Evolutionary conservation across 2,888 invertebrate genomes (phyloP), one percentile per base, ranked within the genome.

Genomic region (Chironomus riparius): DNA sequence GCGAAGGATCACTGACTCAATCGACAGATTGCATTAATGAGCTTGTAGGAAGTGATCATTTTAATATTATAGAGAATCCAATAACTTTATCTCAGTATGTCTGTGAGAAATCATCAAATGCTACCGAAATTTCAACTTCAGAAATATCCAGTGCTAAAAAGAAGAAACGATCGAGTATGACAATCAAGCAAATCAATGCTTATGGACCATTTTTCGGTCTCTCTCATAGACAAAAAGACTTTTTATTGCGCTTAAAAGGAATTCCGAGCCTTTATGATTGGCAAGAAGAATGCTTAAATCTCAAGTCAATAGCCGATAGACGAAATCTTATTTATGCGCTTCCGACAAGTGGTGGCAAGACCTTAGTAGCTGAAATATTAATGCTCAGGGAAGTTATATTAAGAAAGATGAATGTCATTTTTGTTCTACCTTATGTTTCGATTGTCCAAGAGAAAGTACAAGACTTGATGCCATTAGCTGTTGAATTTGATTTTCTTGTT

Each of bases 261-360:
- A 95, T 97, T 78, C 87, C 88, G 22, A 87, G 88, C 78, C 87
- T 97, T 78, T 96, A 96, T 87, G 97, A 93, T 79, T 98, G 98
- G 98, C 98, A 98, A 85, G 88, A 92, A 79, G 94, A 97, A 84
- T 98, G 97, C 82, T 85, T 98, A 4, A 89, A 88, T 77, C 85
- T 95, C 50, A 87, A 89, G n/a, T 91, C 93, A 2, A 86, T 96
- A 24, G 85, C 86, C 77, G 83, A 88, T 12, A 88, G 91, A 61
- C 87, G 86, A 78, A 98, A 98, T 85, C 86, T 98, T 65, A 91
- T 98, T 77, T 95, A 97, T 81, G 94, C 95, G 0, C 83, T 98
- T 62, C 98, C 98, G 0, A 98, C 98, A 0, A 97, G 97, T 81
- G 98, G 98, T 1, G 98, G 98, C 0, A 98, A 98, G 86, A 98